Percentiles rank a stretch among this genome's conserved stretches.
These are phyloP conservation scores for Myotis planiceps DNA, from an alignment of 2,797 vertebrate genomes.

Conservation along the genomic window DNA sequence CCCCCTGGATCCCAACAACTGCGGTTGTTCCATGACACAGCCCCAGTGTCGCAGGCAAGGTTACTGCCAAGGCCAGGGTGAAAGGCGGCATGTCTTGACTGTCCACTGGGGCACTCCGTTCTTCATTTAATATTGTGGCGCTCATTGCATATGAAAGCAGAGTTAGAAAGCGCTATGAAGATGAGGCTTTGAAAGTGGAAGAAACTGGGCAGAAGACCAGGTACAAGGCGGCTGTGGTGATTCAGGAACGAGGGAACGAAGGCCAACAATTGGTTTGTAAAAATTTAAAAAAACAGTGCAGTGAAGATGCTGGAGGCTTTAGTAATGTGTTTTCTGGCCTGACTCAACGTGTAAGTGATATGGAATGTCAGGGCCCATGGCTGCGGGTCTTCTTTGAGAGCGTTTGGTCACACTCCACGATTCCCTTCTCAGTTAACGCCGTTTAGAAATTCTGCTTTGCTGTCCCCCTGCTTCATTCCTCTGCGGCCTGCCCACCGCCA, in stretches of 20 bases:
- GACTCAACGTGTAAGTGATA: rapidly evolving
- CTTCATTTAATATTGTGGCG: not conserved
- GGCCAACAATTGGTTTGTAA: too few species aligned
- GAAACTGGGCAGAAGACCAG: not conserved
- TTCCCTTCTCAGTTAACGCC: not conserved
- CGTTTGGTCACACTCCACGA: not conserved
- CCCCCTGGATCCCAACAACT: not conserved
- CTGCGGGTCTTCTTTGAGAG: not conserved
- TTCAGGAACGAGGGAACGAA: not conserved
- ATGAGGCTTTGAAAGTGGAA: not conserved
- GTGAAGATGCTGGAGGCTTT: too few species aligned
- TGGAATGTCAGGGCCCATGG: rapidly evolving
- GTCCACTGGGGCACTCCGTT: not conserved
- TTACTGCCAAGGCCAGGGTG: not conserved
- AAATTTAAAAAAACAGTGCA: not conserved
- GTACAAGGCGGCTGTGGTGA: not conserved
- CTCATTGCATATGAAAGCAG: not conserved
- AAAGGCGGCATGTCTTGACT: not conserved
- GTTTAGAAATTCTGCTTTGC: not conserved
- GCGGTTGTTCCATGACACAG: rapidly evolving
- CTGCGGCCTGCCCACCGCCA: not conserved
- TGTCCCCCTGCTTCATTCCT: rapidly evolving
- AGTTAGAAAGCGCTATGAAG: too few species aligned
- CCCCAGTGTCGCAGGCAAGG: too few species aligned
- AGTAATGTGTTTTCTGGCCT: not conserved